phyloP scores from a whole-genome alignment of 2,113 vertebrate species.

The Pygoscelis adeliae region DNA sequence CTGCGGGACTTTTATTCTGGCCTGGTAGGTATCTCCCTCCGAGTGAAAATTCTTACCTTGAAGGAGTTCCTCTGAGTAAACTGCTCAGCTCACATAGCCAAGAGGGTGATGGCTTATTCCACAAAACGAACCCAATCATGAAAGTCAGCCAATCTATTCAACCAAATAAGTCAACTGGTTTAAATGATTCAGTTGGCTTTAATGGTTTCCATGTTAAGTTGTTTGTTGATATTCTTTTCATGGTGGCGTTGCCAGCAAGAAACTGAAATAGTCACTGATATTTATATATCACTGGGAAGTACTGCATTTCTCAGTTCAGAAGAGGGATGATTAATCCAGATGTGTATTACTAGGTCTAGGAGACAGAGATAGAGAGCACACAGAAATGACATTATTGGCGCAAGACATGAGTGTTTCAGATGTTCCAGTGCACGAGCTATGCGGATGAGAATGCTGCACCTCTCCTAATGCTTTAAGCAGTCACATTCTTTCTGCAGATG shows the following conservation, averaged over 20 bases:
- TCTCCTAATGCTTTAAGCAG: constrained; percentile 62
- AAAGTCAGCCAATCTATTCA: background rate
- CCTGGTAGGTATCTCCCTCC: background rate
- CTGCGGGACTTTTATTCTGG: background rate
- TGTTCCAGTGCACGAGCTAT: constrained; percentile 44
- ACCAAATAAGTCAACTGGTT: background rate
- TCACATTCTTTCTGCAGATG: constrained; percentile 31
- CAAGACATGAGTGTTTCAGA: constrained; percentile 1
- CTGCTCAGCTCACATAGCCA: background rate
- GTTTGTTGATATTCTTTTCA: background rate
- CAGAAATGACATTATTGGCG: constrained; percentile 15
- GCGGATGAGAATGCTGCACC: constrained; percentile 11
- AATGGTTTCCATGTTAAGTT: background rate
- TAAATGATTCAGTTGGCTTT: background rate
- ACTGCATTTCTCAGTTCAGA: constrained; percentile 1
- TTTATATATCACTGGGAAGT: background rate
- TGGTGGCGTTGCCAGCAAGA: background rate
- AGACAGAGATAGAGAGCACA: constrained; percentile 13
- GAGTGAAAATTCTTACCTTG: background rate
- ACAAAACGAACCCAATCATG: background rate
- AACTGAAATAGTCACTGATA: background rate
- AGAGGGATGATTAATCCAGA: constrained; percentile 29
- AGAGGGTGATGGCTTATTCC: background rate
- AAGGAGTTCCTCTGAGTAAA: background rate
- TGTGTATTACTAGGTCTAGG: background rate